Conservation (phyloP, 2,113 vertebrate species). For the Pontoporia blainvillei region DNA sequence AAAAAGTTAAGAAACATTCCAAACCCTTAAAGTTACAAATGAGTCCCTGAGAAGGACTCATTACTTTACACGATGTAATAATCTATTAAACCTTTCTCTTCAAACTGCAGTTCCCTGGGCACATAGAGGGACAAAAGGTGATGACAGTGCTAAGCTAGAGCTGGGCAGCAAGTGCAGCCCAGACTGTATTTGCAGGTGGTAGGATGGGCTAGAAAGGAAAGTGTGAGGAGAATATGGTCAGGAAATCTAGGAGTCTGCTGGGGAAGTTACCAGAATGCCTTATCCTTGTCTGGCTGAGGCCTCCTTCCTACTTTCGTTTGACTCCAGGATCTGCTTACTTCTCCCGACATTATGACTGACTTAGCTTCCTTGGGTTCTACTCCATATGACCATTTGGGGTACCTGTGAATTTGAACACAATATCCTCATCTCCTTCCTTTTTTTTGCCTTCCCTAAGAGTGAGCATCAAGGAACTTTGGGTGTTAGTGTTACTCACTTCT, state of each 20-base stretch:
- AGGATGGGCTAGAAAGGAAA: neutral
- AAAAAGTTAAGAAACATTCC: neutral
- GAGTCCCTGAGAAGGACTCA: neutral
- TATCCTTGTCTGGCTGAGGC: neutral
- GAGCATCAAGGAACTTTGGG: neutral
- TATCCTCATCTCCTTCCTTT: neutral
- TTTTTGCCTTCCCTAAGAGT: neutral
- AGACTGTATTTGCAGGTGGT: neutral
- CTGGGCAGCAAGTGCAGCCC: neutral
- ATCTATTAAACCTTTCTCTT: neutral
- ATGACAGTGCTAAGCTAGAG: neutral
- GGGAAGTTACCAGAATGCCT: neutral
- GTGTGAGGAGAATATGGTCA: neutral
- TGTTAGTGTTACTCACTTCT: neutral
- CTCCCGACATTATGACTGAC: neutral
- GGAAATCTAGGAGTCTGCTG: neutral
- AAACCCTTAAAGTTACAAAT: conserved; percentile 8
- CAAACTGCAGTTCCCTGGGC: neutral
- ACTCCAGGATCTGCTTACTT: neutral
- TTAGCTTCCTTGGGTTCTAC: neutral
- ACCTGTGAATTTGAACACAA: neutral
- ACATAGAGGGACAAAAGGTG: neutral
- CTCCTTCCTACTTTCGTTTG: neutral
- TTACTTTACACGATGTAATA: neutral
- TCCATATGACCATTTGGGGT: neutral